phyloP scores from a whole-genome alignment of 2,113 vertebrate species.

The Eupsittula cactorum region DNA sequence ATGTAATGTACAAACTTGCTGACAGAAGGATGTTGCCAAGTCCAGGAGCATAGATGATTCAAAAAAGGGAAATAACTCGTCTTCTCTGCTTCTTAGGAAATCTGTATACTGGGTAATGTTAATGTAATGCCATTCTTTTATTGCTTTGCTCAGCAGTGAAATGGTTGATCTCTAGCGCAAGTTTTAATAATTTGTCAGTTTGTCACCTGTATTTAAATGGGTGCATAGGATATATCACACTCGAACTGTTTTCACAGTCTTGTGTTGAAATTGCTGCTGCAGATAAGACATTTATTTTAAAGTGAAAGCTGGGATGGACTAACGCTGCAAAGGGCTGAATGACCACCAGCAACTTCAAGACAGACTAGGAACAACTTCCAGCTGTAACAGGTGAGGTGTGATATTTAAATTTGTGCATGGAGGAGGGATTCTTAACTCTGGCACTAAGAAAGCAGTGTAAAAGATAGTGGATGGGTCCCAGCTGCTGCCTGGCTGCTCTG shows the following conservation, averaged over 20 bases:
- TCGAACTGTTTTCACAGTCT: neutral
- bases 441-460: neutral
- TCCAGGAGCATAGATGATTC: neutral
- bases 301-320: neutral
- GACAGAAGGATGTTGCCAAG: neutral
- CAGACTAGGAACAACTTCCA: neutral
- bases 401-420: neutral
- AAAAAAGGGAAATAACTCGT: neutral
- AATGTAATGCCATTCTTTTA: neutral
- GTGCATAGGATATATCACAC: neutral
- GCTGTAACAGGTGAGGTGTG: neutral
- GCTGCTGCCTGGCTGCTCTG: neutral
- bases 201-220: neutral
- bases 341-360: neutral
- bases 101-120: neutral
- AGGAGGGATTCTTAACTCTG: neutral
- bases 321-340: neutral
- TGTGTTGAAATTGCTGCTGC: neutral
- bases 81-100: neutral
- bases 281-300: neutral
- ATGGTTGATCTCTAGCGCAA: neutral
- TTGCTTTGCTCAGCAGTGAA: neutral
- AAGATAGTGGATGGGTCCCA: neutral
- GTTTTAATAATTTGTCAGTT: neutral
- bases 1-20: neutral